These are phyloP conservation scores for Dasyurus viverrinus DNA, from an alignment of 2,113 vertebrate species.

Conservation along the genomic window DNA sequence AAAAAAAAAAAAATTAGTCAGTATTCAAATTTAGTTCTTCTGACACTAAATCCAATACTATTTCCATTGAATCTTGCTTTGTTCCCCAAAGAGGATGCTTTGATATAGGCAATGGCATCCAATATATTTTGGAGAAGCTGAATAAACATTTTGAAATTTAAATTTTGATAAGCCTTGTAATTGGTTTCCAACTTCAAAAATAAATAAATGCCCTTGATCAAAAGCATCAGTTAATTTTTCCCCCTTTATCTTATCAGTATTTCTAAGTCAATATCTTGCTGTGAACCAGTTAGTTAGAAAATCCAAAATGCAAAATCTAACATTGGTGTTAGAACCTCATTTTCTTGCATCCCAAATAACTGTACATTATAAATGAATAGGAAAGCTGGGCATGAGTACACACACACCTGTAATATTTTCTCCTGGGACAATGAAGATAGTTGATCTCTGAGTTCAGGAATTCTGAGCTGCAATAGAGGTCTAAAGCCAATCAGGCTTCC, in stretches of 20 bases:
- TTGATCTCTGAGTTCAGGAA: not conserved
- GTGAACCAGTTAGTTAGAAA: not conserved
- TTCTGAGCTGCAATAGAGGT: not conserved
- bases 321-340: not conserved
- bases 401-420: not conserved
- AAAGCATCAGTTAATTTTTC: not conserved
- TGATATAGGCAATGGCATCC: constrained; percentile 9
- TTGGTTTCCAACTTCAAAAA: constrained; percentile 15
- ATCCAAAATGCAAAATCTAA: not conserved
- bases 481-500: not conserved
- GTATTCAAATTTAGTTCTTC: not conserved
- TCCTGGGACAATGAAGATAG: not conserved
- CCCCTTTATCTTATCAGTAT: not conserved
- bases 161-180: constrained; percentile 43
- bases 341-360: not conserved
- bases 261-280: not conserved
- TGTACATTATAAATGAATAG: not conserved
- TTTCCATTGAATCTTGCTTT: not conserved
- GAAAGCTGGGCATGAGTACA: not conserved
- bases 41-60: not conserved
- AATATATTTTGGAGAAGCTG: constrained; percentile 34
- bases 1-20: not conserved
- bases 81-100: not conserved
- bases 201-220: not conserved
- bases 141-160: constrained; percentile 49